A percentile compares a stretch with the other conserved stretches of the same genome.
Conservation (phyloP, 1,140 invertebrate genomes). For the Caenorhabditis brenneri region DNA sequence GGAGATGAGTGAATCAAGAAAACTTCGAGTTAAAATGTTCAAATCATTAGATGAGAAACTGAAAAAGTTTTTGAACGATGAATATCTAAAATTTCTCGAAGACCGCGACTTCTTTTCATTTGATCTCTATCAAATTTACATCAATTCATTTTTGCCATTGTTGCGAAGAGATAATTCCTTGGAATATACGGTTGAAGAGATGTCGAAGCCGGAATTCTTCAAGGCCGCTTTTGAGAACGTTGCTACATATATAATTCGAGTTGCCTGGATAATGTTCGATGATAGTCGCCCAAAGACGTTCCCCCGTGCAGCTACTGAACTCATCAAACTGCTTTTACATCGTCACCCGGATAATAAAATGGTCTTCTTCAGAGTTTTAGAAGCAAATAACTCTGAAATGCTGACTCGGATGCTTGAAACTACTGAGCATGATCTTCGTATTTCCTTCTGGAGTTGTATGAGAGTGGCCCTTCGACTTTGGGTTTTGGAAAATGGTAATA, state of each 20-base stretch:
- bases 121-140: conserved; percentile 14
- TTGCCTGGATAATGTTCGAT: conserved; percentile 28
- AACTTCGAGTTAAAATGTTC: not conserved
- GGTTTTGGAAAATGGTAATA: conserved; percentile 9
- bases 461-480: conserved; percentile 4
- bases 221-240: not conserved
- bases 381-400: conserved; percentile 25
- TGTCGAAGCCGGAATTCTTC: not conserved
- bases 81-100: not conserved
- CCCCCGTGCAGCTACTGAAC: not conserved
- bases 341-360: conserved; percentile 26
- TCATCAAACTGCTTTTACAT: not conserved
- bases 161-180: not conserved
- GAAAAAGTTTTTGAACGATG: conserved; percentile 9
- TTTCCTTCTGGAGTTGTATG: conserved; percentile 21
- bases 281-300: not conserved
- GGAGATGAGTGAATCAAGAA: conserved; percentile 8
- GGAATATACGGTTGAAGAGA: not conserved
- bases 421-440: not conserved
- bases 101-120: conserved; percentile 10
- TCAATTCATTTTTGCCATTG: not conserved
- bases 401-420: conserved; percentile 5
- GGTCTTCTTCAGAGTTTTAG: not conserved
- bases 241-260: not conserved
- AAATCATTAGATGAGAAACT: not conserved